phyloP scores from a whole-genome alignment of 2,888 invertebrate genomes.

The Sarcophaga subvicina region DNA sequence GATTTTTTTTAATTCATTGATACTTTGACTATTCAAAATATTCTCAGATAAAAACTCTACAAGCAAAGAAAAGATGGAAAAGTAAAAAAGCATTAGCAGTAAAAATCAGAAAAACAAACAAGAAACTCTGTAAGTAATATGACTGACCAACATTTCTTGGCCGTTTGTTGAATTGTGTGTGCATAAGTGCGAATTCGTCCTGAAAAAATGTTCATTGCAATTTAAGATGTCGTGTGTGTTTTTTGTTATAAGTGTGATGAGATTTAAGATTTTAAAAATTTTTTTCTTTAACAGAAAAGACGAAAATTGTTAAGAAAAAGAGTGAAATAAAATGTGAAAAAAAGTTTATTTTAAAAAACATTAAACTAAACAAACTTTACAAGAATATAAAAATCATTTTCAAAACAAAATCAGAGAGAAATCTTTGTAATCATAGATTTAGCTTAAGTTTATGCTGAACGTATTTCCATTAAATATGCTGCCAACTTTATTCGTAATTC shows the following conservation, averaged over 20 bases:
- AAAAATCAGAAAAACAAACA: not conserved
- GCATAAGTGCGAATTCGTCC: not conserved
- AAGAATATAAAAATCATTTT: not conserved
- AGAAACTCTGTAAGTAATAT: not conserved
- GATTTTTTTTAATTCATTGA: slow-evolving; percentile 28
- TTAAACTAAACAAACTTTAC: slow-evolving; percentile 27
- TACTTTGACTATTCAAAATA: slow-evolving; percentile 48
- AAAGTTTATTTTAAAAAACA: slow-evolving; percentile 17
- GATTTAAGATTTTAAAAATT: slow-evolving; percentile 8
- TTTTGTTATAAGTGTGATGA: slow-evolving; percentile 14
- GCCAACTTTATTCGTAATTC: not conserved
- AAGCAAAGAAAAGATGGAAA: not conserved
- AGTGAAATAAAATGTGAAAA: not conserved
- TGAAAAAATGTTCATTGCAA: slow-evolving; percentile 21
- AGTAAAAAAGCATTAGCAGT: not conserved
- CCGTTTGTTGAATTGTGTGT: not conserved
- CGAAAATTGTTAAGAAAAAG: not conserved
- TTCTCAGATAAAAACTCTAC: not conserved
- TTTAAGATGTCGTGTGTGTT: slow-evolving; percentile 49
- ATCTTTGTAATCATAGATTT: slow-evolving; percentile 39
- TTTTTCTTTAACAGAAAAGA: not conserved
- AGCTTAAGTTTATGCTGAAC: slow-evolving; percentile 28
- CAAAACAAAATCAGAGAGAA: not conserved
- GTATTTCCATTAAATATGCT: not conserved
- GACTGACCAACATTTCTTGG: not conserved